These are phyloP conservation scores for Coecobrya sp. DNA, from an alignment of 2,888 invertebrate genomes.

Conservation along the genomic window DNA sequence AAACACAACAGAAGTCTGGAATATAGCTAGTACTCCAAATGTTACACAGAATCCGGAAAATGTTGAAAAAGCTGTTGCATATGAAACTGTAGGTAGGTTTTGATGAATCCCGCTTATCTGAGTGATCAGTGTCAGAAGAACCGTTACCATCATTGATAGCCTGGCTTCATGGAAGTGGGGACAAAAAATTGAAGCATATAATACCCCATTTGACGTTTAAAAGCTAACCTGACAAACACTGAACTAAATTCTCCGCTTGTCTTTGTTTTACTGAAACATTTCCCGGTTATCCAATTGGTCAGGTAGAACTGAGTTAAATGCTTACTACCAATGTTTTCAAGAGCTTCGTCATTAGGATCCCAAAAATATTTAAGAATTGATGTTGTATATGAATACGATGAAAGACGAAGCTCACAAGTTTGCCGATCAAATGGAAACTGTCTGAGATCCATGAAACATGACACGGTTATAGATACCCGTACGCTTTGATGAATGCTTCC, in stretches of 20 bases:
- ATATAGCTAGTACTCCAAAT: slow-evolving; percentile 52
- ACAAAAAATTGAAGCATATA: slow-evolving; percentile 73
- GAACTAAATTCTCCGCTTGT: slow-evolving; percentile 55
- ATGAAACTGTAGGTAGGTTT: slow-evolving; percentile 58
- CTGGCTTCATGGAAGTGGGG: slow-evolving; percentile 65
- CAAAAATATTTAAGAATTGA: background rate
- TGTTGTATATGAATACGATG: slow-evolving; percentile 59
- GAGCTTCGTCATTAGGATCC: background rate
- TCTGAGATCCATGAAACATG: slow-evolving; percentile 75
- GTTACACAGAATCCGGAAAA: slow-evolving; percentile 49
- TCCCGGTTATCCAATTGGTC: slow-evolving; percentile 11
- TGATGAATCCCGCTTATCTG: slow-evolving; percentile 40
- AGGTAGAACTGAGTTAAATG: slow-evolving; percentile 62
- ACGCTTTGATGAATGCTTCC: slow-evolving; percentile 61
- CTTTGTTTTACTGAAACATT: background rate
- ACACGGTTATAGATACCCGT: slow-evolving; percentile 60
- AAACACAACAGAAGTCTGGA: slow-evolving; percentile 62
- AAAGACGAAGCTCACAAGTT: slow-evolving; percentile 63
- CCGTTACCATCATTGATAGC: slow-evolving; percentile 71
- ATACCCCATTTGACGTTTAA: slow-evolving; percentile 61
- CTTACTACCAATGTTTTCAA: background rate
- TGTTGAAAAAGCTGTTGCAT: slow-evolving; percentile 47
- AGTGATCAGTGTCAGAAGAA: slow-evolving; percentile 74
- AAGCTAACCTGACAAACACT: slow-evolving; percentile 35
- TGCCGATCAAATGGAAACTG: slow-evolving; percentile 79